phyloP scores from a whole-genome alignment of 1,140 invertebrate genomes.

The Psilanteris sp. region DNA sequence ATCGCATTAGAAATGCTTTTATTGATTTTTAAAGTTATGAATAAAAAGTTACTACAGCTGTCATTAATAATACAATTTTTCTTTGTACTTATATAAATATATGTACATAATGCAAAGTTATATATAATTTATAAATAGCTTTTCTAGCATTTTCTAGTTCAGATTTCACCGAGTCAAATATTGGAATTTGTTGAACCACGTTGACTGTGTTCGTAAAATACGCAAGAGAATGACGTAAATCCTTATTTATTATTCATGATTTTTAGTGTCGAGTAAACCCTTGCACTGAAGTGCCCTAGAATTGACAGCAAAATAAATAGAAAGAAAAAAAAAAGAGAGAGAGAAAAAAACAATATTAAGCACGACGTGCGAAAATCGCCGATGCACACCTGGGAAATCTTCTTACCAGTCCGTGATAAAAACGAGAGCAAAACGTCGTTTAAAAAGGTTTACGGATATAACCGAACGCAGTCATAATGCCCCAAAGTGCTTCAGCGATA shows the following conservation, averaged over 20 bases:
- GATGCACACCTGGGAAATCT: conserved; percentile 40
- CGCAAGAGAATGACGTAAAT: not conserved
- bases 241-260: conserved; percentile 44
- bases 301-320: conserved; percentile 4
- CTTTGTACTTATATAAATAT: too few species aligned
- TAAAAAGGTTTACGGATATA: conserved; percentile 1
- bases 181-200: too few species aligned
- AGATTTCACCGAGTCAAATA: too few species aligned
- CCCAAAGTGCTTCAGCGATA: not conserved
- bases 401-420: conserved; percentile 23
- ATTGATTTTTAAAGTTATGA: too few species aligned
- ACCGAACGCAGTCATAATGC: conserved; percentile 2
- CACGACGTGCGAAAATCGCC: conserved; percentile 13
- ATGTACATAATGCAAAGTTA: too few species aligned
- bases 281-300: conserved; percentile 15
- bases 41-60: too few species aligned
- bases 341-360: too few species aligned
- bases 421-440: not conserved
- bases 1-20: too few species aligned
- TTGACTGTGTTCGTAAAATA: not conserved
- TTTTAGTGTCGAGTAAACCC: conserved; percentile 35
- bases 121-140: too few species aligned
- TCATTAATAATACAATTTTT: too few species aligned
- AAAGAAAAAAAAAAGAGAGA: conserved; percentile 2
- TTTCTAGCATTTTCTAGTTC: too few species aligned